Percentiles rank a stretch among this genome's conserved stretches.
These are phyloP conservation scores for Oenanthe melanoleuca DNA, from an alignment of 2,113 vertebrate species.

Conservation along the genomic window DNA sequence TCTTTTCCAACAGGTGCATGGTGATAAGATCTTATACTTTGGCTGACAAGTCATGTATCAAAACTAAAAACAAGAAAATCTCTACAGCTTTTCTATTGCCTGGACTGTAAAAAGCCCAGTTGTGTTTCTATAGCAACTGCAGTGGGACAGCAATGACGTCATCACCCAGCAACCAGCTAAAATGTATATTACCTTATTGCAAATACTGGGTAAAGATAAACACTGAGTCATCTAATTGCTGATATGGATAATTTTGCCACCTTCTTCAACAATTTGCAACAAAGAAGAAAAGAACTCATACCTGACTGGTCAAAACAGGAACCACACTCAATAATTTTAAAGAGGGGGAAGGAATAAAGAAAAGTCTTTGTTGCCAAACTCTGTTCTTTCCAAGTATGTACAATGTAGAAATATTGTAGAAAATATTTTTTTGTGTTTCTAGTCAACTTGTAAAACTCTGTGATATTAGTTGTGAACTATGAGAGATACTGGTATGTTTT, in stretches of 20 bases:
- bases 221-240: slow-evolving; percentile 74
- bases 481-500: background rate
- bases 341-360: background rate
- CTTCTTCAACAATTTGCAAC: slow-evolving; percentile 28
- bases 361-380: slow-evolving; percentile 36
- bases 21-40: background rate
- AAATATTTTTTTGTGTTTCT: slow-evolving; percentile 24
- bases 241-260: slow-evolving; percentile 38
- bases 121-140: slow-evolving; percentile 72
- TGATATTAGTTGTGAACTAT: background rate
- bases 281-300: slow-evolving; percentile 27
- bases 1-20: background rate
- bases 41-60: background rate
- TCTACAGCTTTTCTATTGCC: slow-evolving; percentile 2
- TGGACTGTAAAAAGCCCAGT: slow-evolving; percentile 46
- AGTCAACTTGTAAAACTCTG: background rate
- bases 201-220: slow-evolving; percentile 59
- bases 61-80: background rate
- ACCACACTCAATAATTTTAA: slow-evolving; percentile 7
- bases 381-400: background rate
- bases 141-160: slow-evolving; percentile 48
- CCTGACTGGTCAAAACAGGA: slow-evolving; percentile 54
- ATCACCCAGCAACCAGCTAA: slow-evolving; percentile 45
- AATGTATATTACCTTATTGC: slow-evolving; percentile 26
- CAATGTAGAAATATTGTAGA: slow-evolving; percentile 3